Evolutionary conservation across 2,888 invertebrate species (phyloP), one percentile per base, ranked within the genome.

Genomic region (Acronicta aceris): DNA sequence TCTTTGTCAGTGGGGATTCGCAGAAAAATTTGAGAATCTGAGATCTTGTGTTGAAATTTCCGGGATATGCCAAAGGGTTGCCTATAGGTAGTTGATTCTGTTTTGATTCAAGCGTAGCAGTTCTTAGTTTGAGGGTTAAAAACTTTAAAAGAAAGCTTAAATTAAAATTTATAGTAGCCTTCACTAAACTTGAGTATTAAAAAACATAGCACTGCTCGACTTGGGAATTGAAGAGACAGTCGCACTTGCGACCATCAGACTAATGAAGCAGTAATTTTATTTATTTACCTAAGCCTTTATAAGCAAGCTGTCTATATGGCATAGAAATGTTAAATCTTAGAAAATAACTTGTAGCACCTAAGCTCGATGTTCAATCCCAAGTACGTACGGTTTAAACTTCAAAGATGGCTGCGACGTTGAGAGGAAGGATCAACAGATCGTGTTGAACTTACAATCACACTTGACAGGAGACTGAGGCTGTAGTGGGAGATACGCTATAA

Each of bases 391-490:
- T 43, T 40, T 45, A 16, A 41, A 54, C 41, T 52, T 52, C 13
- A 33, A 65, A 71, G 54, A 71, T 55, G 66, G 66, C 51, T 47
- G 25, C 40, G 41, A 53, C 52, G 46, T 25, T 27, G n/a, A 53
- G 16, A 71, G 36, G 38, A 33, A 27, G 45, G 55, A 71, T 65
- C 71, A 51, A 49, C 62, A 57, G 67, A 62, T 71, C 72, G 27
- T 52, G 67, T 55, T 53, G 58, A 62, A 71, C 67, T 70, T 70
- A 53, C 70, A 62, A 62, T 62, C 69, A 65, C 61, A 65, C 52
- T 49, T 64, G 55, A 56, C 65, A 43, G 27, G 10, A 5, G 40
- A 40, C 25, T 48, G 21, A 10, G 12, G 5, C 21, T 56, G 27
- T 9, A 56, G 42, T 17, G 30, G 2, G 8, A 65, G 65, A 50